Evolutionary conservation across 2,113 vertebrate species (phyloP).

Genomic region (Bucco capensis): DNA sequence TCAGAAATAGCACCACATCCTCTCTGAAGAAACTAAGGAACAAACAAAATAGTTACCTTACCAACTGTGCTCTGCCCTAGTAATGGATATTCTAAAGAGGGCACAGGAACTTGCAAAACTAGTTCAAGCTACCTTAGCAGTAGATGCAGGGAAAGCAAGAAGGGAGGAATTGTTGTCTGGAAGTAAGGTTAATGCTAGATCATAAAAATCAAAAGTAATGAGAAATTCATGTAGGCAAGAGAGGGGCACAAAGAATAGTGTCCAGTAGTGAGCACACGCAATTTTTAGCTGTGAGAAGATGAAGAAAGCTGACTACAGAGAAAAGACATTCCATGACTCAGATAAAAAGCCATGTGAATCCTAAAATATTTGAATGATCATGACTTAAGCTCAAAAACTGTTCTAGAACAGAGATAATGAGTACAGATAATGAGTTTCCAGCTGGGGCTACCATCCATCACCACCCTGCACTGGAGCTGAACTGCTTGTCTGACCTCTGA

Average conservation of each 20-base stretch:
- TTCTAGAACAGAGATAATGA: not conserved
- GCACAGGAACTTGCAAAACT: not conserved
- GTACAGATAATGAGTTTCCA: not conserved
- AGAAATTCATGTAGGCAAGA: not conserved
- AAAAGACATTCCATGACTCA: not conserved
- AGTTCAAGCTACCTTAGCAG: not conserved
- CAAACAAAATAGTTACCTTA: conserved; percentile 9
- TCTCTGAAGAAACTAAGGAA: not conserved
- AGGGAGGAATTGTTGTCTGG: not conserved
- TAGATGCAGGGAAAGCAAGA: not conserved
- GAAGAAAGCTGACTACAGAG: not conserved
- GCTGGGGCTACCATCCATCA: not conserved
- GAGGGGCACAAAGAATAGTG: not conserved
- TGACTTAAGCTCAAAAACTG: not conserved
- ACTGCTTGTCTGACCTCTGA: not conserved
- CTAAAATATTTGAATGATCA: not conserved
- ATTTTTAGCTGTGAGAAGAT: not conserved
- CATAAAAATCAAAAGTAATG: not conserved
- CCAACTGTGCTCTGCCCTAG: not conserved
- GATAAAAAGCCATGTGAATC: not conserved
- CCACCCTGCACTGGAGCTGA: not conserved
- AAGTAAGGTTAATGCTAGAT: not conserved
- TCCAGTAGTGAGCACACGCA: not conserved
- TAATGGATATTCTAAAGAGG: not conserved
- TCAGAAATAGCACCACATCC: not conserved